Conservation (phyloP, 2,888 invertebrate species). For the Tetranychus piercei region DNA sequence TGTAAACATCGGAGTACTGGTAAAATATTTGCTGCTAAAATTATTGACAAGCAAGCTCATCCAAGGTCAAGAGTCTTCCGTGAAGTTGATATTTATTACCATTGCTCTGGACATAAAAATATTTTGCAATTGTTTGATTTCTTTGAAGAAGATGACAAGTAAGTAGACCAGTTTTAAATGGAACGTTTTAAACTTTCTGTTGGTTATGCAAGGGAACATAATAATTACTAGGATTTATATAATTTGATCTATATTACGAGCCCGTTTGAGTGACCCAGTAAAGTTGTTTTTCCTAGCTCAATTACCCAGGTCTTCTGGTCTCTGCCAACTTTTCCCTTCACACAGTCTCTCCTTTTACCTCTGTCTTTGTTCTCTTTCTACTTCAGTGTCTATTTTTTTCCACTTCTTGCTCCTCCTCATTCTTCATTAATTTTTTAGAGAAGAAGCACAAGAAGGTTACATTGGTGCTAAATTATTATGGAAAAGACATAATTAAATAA, state of each 20-base stretch:
- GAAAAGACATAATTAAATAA: too few species aligned
- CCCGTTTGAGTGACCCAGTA: not conserved
- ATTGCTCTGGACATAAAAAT: constrained; percentile 90
- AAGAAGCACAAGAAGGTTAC: too few species aligned
- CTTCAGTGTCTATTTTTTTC: not conserved
- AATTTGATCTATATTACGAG: not conserved
- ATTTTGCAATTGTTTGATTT: constrained; percentile 93
- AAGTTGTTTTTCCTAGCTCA: not conserved
- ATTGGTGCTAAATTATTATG: too few species aligned
- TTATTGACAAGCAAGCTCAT: constrained; percentile 73
- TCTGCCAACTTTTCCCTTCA: not conserved
- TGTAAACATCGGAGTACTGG: constrained; percentile 77
- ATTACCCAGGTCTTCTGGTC: not conserved
- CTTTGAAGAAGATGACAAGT: constrained; percentile 67
- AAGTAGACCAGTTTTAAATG: constrained; percentile 24
- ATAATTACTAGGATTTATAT: not conserved
- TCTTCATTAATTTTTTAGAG: not conserved
- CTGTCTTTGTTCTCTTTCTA: not conserved
- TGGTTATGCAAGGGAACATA: not conserved
- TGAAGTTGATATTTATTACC: constrained; percentile 96
- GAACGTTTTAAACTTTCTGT: constrained; percentile 13
- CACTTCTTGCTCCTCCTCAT: not conserved
- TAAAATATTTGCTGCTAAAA: constrained; percentile 84
- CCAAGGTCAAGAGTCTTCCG: constrained; percentile 85
- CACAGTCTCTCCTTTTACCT: not conserved